A percentile compares a stretch with the other conserved stretches of the same genome.
These are phyloP conservation scores for Phataginus tricuspis DNA, from an alignment of 2,797 vertebrate species.

Conservation along the genomic window DNA sequence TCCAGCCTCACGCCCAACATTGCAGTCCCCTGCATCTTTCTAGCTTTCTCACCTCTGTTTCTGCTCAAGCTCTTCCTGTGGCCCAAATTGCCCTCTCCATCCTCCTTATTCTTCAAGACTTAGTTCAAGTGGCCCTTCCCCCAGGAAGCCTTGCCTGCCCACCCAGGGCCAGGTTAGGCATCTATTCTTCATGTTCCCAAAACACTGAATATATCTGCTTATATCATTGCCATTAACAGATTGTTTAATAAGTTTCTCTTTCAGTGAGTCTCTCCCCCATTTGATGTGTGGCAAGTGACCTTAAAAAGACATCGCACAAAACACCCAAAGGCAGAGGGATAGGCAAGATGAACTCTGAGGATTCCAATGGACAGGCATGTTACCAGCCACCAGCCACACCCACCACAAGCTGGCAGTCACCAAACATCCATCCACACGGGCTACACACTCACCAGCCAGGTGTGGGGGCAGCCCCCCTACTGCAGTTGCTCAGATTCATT, in stretches of 20 bases:
- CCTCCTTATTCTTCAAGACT: background rate
- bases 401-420: background rate
- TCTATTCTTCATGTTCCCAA: background rate
- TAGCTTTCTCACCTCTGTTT: constrained; percentile 5
- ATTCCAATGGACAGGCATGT: background rate
- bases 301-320: background rate
- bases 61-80: background rate
- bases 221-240: background rate
- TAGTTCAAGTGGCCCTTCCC: background rate
- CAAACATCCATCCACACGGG: background rate
- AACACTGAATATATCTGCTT: background rate
- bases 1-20: background rate
- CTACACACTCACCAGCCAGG: background rate
- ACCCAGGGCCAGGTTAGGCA: background rate
- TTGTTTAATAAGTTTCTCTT: background rate
- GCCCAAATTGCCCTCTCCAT: background rate
- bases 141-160: background rate
- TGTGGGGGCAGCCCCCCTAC: too few relatives aligned
- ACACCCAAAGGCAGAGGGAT: background rate
- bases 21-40: background rate
- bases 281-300: background rate
- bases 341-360: background rate
- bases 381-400: background rate
- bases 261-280: background rate
- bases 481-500: background rate